A percentile compares a stretch with the other conserved stretches of the same genome.
Evolutionary conservation across 2,888 invertebrate genomes (phyloP).

Genomic region (Coelopa pilipes): DNA sequence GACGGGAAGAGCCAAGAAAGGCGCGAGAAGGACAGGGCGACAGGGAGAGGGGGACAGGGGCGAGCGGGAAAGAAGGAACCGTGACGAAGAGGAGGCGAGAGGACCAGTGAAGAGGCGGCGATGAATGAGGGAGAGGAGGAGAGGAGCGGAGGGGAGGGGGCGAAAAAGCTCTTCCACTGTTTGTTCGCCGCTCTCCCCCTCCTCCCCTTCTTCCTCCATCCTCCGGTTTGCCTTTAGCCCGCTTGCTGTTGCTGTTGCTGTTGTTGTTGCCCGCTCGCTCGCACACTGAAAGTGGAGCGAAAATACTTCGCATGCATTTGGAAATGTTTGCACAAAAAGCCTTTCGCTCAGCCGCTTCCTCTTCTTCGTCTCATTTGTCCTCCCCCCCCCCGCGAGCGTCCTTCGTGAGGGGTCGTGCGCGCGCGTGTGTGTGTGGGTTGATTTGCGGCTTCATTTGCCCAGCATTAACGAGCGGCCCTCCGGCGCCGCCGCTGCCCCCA

Average conservation of each 20-base stretch:
- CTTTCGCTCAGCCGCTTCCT: background rate
- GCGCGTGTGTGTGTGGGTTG: background rate
- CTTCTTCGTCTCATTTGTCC: no score
- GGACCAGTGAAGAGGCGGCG: background rate
- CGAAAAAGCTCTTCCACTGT: background rate
- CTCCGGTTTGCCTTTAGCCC: background rate
- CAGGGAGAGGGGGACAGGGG: background rate
- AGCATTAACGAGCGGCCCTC: slow-evolving; percentile 5
- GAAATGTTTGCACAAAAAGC: slow-evolving; percentile 10
- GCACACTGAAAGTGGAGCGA: background rate
- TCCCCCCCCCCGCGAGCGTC: background rate
- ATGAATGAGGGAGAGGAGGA: no score
- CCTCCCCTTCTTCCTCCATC: background rate
- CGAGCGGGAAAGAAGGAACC: no score
- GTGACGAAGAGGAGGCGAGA: background rate
- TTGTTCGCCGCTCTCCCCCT: background rate
- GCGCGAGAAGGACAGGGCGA: no score
- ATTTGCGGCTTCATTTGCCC: slow-evolving; percentile 18
- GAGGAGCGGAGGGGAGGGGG: background rate
- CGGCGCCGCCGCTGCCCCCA: background rate
- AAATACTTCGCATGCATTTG: slow-evolving; percentile 13
- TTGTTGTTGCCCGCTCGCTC: background rate
- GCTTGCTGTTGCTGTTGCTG: background rate
- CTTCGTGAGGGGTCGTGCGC: background rate
- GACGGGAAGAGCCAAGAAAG: no score